Percentiles rank a stretch among this genome's conserved stretches.
These are phyloP conservation scores for Brachyopa scutellaris DNA, from an alignment of 2,888 invertebrate species.

Conservation along the genomic window DNA sequence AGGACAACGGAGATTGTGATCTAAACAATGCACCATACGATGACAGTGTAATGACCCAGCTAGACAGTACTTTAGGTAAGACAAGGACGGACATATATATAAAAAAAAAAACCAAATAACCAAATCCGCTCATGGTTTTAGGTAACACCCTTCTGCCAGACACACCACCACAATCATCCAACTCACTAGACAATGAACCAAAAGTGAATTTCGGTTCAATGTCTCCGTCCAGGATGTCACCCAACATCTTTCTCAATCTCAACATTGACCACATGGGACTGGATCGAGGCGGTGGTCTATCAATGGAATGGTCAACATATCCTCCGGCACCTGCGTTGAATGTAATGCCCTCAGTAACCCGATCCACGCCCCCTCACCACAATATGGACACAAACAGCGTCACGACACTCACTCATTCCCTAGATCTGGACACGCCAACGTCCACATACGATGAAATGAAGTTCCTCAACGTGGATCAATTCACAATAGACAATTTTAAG, in stretches of 20 bases:
- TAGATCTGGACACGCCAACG: constrained; percentile 78
- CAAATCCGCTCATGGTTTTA: constrained; percentile 62
- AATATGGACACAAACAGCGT: constrained; percentile 59
- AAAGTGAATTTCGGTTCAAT: constrained; percentile 77
- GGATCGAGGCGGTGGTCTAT: constrained; percentile 80
- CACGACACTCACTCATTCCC: constrained; percentile 73
- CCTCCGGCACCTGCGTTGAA: constrained; percentile 74
- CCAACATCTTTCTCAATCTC: constrained; percentile 81
- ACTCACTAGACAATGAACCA: constrained; percentile 80
- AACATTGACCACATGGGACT: constrained; percentile 81
- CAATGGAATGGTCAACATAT: constrained; percentile 81
- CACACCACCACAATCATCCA: constrained; percentile 80
- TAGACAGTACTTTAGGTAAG: constrained; percentile 79
- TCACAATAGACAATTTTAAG: constrained; percentile 81
- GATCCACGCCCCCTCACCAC: constrained; percentile 49
- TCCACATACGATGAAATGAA: constrained; percentile 82
- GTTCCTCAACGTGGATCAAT: constrained; percentile 81
- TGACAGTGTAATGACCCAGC: constrained; percentile 77
- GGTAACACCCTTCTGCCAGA: constrained; percentile 79
- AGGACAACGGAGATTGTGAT: constrained; percentile 75
- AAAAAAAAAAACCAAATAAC: background rate
- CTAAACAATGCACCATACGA: constrained; percentile 76
- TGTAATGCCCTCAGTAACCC: constrained; percentile 64
- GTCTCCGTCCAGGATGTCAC: constrained; percentile 81
- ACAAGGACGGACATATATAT: background rate